Evolutionary conservation across 2,113 vertebrate species (phyloP).

Genomic region (Aythya baeri): DNA sequence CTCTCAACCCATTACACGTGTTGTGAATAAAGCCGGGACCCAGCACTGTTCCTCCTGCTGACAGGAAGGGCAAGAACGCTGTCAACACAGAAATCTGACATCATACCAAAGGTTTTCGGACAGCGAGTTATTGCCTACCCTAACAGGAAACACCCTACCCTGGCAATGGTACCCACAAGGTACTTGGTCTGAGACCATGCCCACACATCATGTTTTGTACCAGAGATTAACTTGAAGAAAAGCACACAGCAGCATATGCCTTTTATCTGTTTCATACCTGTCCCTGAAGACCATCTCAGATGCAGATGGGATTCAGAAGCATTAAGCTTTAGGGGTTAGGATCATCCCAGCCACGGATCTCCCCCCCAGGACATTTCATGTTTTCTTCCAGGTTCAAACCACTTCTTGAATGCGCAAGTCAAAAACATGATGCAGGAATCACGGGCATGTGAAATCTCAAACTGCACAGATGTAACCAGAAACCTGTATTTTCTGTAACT

Average conservation of each 20-base stretch:
- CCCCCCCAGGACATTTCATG: neutral
- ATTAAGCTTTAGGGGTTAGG: neutral
- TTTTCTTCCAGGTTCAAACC: neutral
- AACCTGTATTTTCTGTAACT: neutral
- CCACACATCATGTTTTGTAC: fast-evolving
- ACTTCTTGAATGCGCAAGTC: neutral
- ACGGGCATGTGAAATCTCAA: fast-evolving
- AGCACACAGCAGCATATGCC: fast-evolving
- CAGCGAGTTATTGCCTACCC: neutral
- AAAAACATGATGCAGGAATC: fast-evolving
- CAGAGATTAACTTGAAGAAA: neutral
- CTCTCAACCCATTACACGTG: neutral
- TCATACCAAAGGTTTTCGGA: neutral
- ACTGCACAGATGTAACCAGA: neutral
- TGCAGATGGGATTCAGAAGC: neutral
- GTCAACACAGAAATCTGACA: neutral
- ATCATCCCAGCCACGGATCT: neutral
- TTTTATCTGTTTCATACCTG: neutral
- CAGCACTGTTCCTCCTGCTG: neutral
- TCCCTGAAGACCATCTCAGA: neutral
- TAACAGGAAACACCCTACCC: neutral
- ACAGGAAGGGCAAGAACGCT: neutral
- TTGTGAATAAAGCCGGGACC: neutral
- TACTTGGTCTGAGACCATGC: neutral
- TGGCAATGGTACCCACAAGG: neutral